phyloP scores from a whole-genome alignment of 1,140 invertebrate species.

The Anastrepha obliqua region DNA sequence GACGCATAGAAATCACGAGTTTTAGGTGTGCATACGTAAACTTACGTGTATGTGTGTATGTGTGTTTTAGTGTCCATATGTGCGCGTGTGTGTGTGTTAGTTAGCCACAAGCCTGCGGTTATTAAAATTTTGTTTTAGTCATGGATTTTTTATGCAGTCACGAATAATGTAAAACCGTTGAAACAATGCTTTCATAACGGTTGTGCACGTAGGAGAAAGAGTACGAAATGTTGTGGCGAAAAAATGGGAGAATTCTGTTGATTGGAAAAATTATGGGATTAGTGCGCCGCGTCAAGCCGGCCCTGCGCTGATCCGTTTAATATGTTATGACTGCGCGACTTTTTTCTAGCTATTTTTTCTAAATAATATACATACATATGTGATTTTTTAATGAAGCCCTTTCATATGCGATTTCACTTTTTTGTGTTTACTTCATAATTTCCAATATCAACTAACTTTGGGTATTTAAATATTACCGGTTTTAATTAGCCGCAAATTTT shows the following conservation, averaged over 20 bases:
- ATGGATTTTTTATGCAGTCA: constrained; percentile 65
- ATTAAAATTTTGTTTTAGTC: constrained; percentile 69
- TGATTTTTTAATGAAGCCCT: neutral
- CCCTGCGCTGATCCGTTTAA: constrained; percentile 28
- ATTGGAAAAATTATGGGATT: constrained; percentile 72
- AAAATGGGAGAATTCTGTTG: constrained; percentile 61
- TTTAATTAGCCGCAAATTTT: constrained; percentile 50
- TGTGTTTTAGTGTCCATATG: neutral
- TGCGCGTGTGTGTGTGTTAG: neutral
- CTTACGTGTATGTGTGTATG: neutral
- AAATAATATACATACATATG: constrained; percentile 24
- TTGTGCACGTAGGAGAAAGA: neutral
- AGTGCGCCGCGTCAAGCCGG: constrained; percentile 55
- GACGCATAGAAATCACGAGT: neutral
- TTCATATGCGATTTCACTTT: neutral
- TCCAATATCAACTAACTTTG: constrained; percentile 8
- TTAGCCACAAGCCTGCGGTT: constrained; percentile 59
- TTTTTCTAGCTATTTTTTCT: constrained; percentile 45
- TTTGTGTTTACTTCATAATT: neutral
- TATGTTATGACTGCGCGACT: neutral
- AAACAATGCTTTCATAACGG: neutral
- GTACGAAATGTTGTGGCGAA: constrained; percentile 14
- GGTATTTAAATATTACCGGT: constrained; percentile 46
- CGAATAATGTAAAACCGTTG: constrained; percentile 43
- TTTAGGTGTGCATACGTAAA: neutral